Percentiles rank a stretch among this genome's conserved stretches.
Conservation (phyloP, 2,888 invertebrate genomes). For the Cataglyphis altisquamis region DNA sequence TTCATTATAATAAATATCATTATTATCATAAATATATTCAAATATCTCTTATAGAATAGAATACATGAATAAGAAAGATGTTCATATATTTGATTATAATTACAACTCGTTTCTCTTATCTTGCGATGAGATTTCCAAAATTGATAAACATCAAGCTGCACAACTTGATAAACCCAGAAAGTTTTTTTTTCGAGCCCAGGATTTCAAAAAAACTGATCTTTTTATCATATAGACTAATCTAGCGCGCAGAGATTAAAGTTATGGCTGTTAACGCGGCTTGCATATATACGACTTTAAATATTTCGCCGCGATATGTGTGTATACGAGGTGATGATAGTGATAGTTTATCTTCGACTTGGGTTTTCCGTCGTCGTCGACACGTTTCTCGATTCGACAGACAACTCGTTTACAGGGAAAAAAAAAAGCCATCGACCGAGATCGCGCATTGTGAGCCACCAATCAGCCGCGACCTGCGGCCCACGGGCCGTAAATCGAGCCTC, state of each 20-base stretch:
- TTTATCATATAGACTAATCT: background rate
- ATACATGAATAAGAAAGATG: background rate
- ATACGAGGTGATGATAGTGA: too few species aligned
- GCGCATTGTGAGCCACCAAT: slow-evolving; percentile 43
- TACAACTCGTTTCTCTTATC: background rate
- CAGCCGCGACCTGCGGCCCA: slow-evolving; percentile 32
- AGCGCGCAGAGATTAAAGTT: slow-evolving; percentile 5
- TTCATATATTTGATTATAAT: background rate
- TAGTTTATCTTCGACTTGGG: slow-evolving; percentile 25
- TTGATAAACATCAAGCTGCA: background rate
- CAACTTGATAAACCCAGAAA: background rate
- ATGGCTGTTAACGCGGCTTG: background rate
- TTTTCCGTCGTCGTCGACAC: slow-evolving; percentile 15
- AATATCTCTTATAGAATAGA: background rate
- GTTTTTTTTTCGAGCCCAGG: background rate
- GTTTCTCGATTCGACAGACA: slow-evolving; percentile 34
- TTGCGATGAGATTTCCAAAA: slow-evolving; percentile 10
- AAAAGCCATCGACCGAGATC: background rate
- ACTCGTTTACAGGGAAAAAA: slow-evolving; percentile 33
- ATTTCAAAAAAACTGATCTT: background rate
- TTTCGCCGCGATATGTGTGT: slow-evolving; percentile 23
- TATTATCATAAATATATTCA: background rate
- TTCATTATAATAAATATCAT: background rate
- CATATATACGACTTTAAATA: slow-evolving; percentile 12
- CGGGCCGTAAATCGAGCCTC: background rate